Conservation (phyloP, 2,113 vertebrate species). For the Procavia capensis region DNA sequence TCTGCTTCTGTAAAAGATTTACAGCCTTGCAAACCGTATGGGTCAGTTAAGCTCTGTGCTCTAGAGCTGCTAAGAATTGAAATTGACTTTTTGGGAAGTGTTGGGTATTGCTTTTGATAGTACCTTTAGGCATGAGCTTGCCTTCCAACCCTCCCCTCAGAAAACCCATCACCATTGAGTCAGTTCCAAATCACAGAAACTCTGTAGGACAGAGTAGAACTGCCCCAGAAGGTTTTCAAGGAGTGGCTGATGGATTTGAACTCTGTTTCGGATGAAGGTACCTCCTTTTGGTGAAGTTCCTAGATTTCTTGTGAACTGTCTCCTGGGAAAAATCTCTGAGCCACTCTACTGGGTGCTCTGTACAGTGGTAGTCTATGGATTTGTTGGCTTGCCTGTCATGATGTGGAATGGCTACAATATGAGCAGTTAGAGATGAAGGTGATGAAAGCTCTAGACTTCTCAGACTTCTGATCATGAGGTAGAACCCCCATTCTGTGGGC, state of each 20-base stretch:
- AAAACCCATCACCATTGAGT: no score
- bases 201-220: no score
- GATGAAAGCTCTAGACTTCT: neutral
- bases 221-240: no score
- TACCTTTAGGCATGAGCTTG: neutral
- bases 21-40: neutral
- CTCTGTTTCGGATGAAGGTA: constrained; percentile 36
- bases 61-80: neutral
- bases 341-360: neutral
- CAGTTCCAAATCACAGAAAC: no score
- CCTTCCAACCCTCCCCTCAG: neutral
- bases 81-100: neutral
- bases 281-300: neutral
- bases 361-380: neutral
- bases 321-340: neutral
- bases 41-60: neutral
- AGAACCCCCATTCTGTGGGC: neutral
- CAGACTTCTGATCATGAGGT: neutral
- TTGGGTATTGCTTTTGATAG: neutral
- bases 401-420: neutral
- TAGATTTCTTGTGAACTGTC: neutral
- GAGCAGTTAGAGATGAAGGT: neutral
- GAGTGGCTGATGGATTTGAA: neutral
- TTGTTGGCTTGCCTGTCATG: neutral
- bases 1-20: neutral